A percentile compares a stretch with the other conserved stretches of the same genome.
Evolutionary conservation across 2,113 vertebrate species (phyloP).

Genomic region (Microtus montanus): DNA sequence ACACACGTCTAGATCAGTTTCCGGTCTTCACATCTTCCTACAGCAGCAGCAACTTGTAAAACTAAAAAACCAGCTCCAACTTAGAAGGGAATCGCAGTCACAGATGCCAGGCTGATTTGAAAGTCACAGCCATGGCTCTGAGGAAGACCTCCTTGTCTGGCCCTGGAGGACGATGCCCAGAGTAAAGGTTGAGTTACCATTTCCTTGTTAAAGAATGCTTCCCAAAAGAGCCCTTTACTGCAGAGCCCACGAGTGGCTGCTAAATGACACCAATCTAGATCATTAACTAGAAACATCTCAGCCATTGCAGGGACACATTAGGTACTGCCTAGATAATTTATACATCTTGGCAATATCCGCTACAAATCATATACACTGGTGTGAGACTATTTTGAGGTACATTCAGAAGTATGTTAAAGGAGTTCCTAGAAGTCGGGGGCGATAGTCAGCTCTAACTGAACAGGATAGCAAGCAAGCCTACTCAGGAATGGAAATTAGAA

Average conservation of each 20-base stretch:
- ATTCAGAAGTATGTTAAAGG: background rate
- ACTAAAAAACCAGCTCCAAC: constrained; percentile 30
- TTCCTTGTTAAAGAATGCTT: background rate
- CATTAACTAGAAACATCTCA: background rate
- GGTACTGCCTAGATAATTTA: background rate
- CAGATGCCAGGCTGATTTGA: background rate
- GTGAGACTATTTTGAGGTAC: constrained; percentile 2
- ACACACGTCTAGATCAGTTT: background rate
- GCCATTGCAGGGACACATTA: background rate
- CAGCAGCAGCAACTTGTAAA: constrained; percentile 49
- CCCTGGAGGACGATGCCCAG: background rate
- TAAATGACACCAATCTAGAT: constrained; percentile 14
- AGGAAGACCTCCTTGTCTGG: background rate
- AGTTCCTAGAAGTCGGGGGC: background rate
- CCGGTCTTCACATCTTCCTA: constrained; percentile 26
- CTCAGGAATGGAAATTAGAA: background rate
- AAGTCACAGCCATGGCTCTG: background rate
- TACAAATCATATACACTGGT: background rate
- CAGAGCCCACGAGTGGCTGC: background rate
- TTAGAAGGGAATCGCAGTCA: constrained; percentile 6
- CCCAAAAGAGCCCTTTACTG: background rate
- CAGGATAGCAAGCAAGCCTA: background rate
- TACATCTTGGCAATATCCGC: background rate
- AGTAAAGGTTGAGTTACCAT: background rate
- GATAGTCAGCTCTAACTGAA: background rate